Evolutionary conservation across 1,140 invertebrate species (phyloP), one percentile per base, ranked within the genome.

Genomic region (Drosophila bocki): DNA sequence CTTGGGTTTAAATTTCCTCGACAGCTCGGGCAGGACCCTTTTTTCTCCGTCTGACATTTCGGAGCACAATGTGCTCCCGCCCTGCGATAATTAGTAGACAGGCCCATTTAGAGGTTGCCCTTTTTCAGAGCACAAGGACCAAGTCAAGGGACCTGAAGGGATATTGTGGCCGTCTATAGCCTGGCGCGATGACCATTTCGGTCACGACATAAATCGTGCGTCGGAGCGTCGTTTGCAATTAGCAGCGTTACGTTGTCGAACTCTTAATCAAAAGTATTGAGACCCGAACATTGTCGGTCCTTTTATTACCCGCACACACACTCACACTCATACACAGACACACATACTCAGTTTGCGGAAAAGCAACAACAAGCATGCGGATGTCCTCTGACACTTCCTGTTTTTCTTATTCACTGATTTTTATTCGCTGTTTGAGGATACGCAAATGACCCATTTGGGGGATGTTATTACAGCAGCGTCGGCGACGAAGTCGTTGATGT

Each of bases 391-490:
- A 91, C 88, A 91, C 87, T 87, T 91, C 87, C 83, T 91, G 82
- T 91, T 92, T 92, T 92, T 92, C 91, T 91, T 92, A 86, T 91
- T 92, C 91, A 92, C 91, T 92, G 91, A 92, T 92, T 92, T 92
- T 92, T 92, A 92, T 92, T 83, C 87, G 91, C 87, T 92, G 91
- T 92, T 92, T 92, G 91, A 92, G 91, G 91, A 91, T 91, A 92
- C 90, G 91, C 91, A 92, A 92, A 92, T 92, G 91, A 91, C 91
- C 91, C 91, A 92, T 92, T 92, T 92, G 91, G 90, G 91, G 91
- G 91, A 92, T 92, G 91, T 92, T 92, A 92, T 92, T 91, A 92
- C 80, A 91, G 71, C 78, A 71, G 64, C 90, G 47, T 57, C 65
- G 75, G 60, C 78, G 69, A 65, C 69, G 51, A 59, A 41, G 39